Percentiles rank a stretch among this genome's conserved stretches.
Evolutionary conservation across 2,113 vertebrate species (phyloP).

Genomic region (Burhinus oedicnemus): DNA sequence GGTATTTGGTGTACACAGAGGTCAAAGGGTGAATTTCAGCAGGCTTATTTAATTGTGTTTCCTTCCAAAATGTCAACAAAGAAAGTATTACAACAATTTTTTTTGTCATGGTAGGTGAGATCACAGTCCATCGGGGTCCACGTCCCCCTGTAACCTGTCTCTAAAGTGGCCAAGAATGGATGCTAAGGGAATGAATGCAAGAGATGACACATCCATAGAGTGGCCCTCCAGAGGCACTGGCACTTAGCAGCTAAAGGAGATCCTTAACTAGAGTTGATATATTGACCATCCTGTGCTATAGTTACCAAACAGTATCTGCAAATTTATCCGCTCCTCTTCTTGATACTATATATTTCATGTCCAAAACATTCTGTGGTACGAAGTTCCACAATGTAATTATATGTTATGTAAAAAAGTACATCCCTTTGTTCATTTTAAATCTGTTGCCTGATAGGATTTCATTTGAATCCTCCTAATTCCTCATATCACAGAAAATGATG

Average conservation of each 20-base stretch:
- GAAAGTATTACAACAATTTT: neutral
- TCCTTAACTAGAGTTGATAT: neutral
- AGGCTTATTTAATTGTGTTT: neutral
- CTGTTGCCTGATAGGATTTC: neutral
- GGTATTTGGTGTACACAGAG: neutral
- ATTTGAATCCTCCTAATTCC: neutral
- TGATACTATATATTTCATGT: neutral
- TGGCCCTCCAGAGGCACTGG: neutral
- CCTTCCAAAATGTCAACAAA: neutral
- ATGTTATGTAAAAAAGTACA: neutral
- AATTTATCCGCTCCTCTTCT: neutral
- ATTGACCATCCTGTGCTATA: neutral
- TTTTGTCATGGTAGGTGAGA: neutral
- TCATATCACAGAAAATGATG: neutral
- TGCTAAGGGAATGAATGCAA: neutral
- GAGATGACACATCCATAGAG: neutral
- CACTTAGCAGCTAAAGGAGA: neutral
- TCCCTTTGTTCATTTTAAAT: neutral
- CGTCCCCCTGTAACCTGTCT: accelerated
- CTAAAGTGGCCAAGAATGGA: neutral
- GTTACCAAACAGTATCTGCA: neutral
- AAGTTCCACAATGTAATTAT: neutral
- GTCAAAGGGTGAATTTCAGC: neutral
- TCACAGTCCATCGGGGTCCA: neutral
- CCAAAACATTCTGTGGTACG: neutral